These are phyloP conservation scores for Aplochiton taeniatus DNA, from an alignment of 2,797 vertebrate genomes.

Conservation along the genomic window DNA sequence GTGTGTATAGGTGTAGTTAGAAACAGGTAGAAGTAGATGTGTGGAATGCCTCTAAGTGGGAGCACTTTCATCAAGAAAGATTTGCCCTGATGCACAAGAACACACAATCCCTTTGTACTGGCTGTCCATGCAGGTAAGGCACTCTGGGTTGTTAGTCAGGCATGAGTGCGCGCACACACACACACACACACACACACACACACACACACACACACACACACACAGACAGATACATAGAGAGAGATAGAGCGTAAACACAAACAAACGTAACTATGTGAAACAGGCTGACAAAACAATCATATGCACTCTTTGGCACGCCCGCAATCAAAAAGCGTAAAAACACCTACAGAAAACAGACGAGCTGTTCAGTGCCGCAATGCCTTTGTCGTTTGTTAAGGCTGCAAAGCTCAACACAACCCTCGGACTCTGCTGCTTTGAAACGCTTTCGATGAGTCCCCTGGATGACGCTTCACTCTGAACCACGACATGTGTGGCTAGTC, in stretches of 20 bases:
- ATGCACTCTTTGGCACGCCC: too few species aligned
- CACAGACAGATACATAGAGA: background rate
- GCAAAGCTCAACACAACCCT: too few species aligned
- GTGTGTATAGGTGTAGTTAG: background rate
- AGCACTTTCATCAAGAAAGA: background rate
- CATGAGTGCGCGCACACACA: background rate
- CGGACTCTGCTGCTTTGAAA: too few species aligned
- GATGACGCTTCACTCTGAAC: background rate
- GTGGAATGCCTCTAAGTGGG: background rate
- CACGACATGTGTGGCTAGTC: background rate
- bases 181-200: background rate
- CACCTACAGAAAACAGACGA: too few species aligned
- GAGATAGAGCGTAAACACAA: too few species aligned
- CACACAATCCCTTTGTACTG: slow-evolving; percentile 6
- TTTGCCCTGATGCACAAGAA: background rate
- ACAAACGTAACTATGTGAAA: too few species aligned
- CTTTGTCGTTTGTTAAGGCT: too few species aligned
- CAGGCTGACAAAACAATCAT: too few species aligned
- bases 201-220: background rate
- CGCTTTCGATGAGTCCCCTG: background rate
- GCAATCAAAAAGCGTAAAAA: too few species aligned
- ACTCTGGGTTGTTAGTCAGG: background rate
- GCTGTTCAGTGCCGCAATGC: too few species aligned
- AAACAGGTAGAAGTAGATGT: background rate
- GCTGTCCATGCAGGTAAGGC: background rate